Conservation (phyloP, 1,140 invertebrate species). For the Nephila pilipes region DNA sequence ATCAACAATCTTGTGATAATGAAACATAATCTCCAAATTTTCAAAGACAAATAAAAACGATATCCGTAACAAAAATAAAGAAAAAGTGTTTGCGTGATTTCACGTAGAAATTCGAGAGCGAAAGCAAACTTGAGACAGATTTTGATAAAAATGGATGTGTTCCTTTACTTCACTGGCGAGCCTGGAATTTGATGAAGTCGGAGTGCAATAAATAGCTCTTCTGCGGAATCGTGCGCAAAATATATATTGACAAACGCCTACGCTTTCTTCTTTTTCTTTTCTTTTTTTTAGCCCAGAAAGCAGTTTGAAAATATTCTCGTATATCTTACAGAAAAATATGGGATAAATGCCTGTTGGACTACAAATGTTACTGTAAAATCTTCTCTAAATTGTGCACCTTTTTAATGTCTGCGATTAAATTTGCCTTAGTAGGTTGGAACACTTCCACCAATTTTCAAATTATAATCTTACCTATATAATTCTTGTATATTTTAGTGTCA, state of each 20-base stretch:
- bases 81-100: too few species aligned
- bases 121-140: background rate
- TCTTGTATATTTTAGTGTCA: too few species aligned
- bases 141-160: constrained; percentile 34
- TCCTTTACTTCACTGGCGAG: background rate
- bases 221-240: background rate
- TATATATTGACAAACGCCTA: background rate
- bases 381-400: background rate
- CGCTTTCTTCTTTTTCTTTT: too few species aligned
- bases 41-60: too few species aligned
- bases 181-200: background rate
- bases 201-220: background rate
- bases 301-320: background rate
- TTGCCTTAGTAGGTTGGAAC: too few species aligned
- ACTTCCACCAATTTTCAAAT: too few species aligned
- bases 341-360: background rate
- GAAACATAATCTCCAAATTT: too few species aligned
- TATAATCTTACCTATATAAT: too few species aligned
- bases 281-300: background rate
- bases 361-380: background rate
- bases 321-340: background rate
- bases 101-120: background rate
- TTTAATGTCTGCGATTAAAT: too few species aligned
- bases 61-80: too few species aligned
- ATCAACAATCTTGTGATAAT: too few species aligned